These are phyloP conservation scores for Xanthia icteritia DNA, from an alignment of 2,888 invertebrate genomes.

Conservation along the genomic window DNA sequence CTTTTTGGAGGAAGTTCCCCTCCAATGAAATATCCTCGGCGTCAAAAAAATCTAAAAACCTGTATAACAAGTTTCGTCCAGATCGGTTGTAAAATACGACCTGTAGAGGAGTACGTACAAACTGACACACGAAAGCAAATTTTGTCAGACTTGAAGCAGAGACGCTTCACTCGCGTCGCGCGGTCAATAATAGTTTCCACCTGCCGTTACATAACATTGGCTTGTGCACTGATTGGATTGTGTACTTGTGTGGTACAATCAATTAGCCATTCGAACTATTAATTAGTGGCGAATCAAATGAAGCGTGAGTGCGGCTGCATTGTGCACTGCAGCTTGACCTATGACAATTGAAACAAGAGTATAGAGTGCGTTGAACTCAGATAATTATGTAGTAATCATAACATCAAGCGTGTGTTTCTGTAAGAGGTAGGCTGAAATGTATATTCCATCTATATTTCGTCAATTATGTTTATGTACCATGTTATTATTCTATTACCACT, in stretches of 20 bases:
- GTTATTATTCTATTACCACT: background rate
- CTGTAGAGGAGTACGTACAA: too few relatives aligned
- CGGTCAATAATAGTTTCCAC: background rate
- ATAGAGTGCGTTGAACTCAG: background rate
- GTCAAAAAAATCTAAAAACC: too few relatives aligned
- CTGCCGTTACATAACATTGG: background rate
- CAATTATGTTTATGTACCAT: background rate
- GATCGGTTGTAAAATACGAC: too few relatives aligned
- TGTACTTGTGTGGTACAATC: slow-evolving; percentile 26
- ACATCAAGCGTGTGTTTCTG: background rate
- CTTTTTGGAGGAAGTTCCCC: too few relatives aligned
- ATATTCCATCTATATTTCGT: background rate
- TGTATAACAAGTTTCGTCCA: too few relatives aligned
- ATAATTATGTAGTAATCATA: background rate
- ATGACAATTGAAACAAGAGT: background rate
- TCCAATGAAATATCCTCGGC: too few relatives aligned
- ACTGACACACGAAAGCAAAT: too few relatives aligned
- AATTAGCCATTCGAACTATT: slow-evolving; percentile 39
- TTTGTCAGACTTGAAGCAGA: too few relatives aligned
- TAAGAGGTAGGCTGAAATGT: background rate
- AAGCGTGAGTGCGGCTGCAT: slow-evolving; percentile 27
- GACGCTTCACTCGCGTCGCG: too few relatives aligned
- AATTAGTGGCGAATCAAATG: slow-evolving; percentile 40
- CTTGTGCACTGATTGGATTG: slow-evolving; percentile 18
- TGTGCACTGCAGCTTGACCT: slow-evolving; percentile 13